Evolutionary conservation across 2,113 vertebrate genomes (phyloP).

Genomic region (Polypterus senegalus): DNA sequence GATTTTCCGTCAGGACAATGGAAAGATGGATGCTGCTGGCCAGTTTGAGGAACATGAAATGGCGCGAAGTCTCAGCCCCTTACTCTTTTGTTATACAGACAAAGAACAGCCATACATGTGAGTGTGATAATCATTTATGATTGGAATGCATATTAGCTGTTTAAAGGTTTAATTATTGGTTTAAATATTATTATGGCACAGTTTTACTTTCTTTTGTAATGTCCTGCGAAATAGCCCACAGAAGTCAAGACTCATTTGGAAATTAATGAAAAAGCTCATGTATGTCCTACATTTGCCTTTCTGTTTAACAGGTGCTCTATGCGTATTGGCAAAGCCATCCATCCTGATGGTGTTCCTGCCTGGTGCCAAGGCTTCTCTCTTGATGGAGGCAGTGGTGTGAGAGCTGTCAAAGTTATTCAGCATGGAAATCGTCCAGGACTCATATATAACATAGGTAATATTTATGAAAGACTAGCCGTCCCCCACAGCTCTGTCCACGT

Average conservation of each 20-base stretch:
- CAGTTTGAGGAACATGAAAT: constrained; percentile 96
- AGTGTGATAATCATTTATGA: constrained; percentile 27
- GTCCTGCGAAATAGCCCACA: no score
- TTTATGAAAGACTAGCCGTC: no score
- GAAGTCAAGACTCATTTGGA: no score
- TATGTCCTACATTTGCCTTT: constrained; percentile 11
- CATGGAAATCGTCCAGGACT: constrained; percentile 86
- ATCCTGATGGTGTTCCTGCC: constrained; percentile 83
- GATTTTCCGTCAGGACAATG: constrained; percentile 94
- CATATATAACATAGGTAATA: constrained; percentile 87
- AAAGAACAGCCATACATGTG: constrained; percentile 92
- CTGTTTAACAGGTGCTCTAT: constrained; percentile 72
- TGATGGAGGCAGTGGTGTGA: constrained; percentile 86
- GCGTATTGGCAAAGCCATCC: constrained; percentile 87
- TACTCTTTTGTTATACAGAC: constrained; percentile 90
- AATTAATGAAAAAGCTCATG: no score
- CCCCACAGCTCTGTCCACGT: no score
- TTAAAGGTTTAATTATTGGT: no score
- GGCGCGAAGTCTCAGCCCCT: constrained; percentile 84
- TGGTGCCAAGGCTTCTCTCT: constrained; percentile 96
- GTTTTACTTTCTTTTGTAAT: no score
- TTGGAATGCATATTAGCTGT: no score
- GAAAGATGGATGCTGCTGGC: constrained; percentile 75
- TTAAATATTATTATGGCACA: no score
- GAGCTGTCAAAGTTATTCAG: constrained; percentile 90